A percentile compares a stretch with the other conserved stretches of the same genome.
phyloP scores from a whole-genome alignment of 2,113 vertebrate species.

The Rhegmatorhina hoffmannsi region DNA sequence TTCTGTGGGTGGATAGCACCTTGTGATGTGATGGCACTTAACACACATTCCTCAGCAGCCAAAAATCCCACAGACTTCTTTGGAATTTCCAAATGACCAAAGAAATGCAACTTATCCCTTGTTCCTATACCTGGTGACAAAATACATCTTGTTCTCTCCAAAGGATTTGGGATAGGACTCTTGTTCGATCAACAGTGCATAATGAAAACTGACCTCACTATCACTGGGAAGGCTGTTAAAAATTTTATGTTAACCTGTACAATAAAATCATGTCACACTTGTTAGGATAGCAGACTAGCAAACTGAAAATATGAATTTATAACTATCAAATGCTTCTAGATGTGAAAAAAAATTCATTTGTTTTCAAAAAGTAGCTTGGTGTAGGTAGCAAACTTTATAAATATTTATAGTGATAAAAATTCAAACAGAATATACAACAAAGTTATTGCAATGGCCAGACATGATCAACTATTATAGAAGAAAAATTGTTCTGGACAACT shows the following conservation, averaged over 20 bases:
- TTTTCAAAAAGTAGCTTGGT: not conserved
- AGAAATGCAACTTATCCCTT: not conserved
- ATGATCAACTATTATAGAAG: not conserved
- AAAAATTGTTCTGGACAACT: not conserved
- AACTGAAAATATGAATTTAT: not conserved
- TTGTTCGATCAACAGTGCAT: rapidly evolving
- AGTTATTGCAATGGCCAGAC: not conserved
- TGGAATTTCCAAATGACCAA: not conserved
- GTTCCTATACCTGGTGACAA: not conserved
- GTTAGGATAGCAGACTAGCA: not conserved
- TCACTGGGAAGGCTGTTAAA: rapidly evolving
- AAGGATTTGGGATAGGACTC: not conserved
- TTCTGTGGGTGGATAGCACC: rapidly evolving
- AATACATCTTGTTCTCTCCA: not conserved
- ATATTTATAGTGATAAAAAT: not conserved
- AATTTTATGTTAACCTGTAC: not conserved
- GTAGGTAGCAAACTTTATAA: not conserved
- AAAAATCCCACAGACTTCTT: not conserved
- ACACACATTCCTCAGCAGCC: not conserved
- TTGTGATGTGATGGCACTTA: not conserved
- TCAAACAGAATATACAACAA: not conserved
- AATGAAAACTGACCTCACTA: not conserved
- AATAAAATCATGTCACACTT: not conserved
- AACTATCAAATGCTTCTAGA: not conserved
- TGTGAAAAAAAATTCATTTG: not conserved